Evolutionary conservation across 2,113 vertebrate species (phyloP), one percentile per base, ranked within the genome.

Genomic region (Pogona vitticeps): DNA sequence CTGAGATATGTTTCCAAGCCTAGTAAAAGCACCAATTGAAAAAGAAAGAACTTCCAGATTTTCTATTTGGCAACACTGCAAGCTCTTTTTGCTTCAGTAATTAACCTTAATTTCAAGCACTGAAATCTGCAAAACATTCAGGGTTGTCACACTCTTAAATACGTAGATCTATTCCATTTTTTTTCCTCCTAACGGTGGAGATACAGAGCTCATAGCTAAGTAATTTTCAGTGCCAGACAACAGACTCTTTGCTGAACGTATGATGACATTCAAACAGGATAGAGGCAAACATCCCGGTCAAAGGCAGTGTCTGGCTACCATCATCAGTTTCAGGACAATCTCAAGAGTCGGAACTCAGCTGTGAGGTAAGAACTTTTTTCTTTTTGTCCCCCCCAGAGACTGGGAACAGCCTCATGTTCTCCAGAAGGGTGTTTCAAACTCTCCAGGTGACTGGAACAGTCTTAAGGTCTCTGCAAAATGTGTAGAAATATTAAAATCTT

Each of bases 401-500:
- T 40, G 56, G 82, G 89, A 92, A 80, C 5, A 91, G 59, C 59
- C 77, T 58, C 17, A 18, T 3, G 83, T 90, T 90, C 87, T 85
- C 90, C 90, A 85, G 31, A 52, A 31, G 68, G 15, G 59, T 80
- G 86, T 76, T 92, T 91, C 82, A 93, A 91, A 89, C 68, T 79
- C 85, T 85, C 87, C 75, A 82, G 94, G 89, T 84, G 88, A 92
- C 76, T 88, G 77, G 88, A 93, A 89, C 75, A 82, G 63, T 89
- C 78, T 90, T 90, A 81, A 91, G 84, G 82, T 93, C 90, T 91
- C 87, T 89, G 91, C 94, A 59, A 91, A 92, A 77, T 8, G 83
- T 92, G 86, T 95, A 94, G 85, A 93, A 95, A 95, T 94, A 93
- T 93, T 86, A 93, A 95, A 96, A 93, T 94, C 33, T 86, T 95